Conservation (phyloP, 2,888 invertebrate species). For the Galeopsomyia nigrocyanea region DNA sequence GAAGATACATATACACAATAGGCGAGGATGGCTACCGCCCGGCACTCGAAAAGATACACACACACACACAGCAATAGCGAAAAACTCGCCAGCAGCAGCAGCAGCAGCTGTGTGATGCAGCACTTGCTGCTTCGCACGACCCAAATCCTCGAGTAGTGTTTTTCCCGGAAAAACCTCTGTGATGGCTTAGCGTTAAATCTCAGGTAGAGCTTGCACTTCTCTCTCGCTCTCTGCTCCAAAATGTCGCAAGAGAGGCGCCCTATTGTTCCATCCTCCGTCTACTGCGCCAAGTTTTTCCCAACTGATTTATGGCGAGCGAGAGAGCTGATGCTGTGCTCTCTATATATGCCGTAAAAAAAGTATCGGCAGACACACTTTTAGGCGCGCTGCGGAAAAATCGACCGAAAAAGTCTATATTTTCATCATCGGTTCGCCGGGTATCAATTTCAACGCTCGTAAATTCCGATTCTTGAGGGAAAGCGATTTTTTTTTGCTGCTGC, state of each 20-base stretch:
- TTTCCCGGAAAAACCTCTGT: not conserved
- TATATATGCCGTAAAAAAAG: no score
- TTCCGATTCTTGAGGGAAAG: not conserved
- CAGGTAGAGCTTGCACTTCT: constrained; percentile 48
- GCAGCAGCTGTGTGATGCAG: no score
- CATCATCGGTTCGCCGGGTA: constrained; percentile 31
- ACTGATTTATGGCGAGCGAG: constrained; percentile 27
- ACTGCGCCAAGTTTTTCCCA: no score
- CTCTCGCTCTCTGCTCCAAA: constrained; percentile 55
- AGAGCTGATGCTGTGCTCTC: not conserved
- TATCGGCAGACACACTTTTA: not conserved
- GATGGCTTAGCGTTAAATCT: not conserved
- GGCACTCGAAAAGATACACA: no score
- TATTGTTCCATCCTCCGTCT: no score
- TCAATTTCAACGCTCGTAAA: constrained; percentile 30
- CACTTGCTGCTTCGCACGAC: no score
- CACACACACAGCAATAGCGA: no score
- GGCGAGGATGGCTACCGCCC: no score
- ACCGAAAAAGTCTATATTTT: constrained; percentile 21
- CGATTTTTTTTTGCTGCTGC: no score
- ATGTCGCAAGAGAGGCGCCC: constrained; percentile 60
- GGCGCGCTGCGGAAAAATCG: not conserved
- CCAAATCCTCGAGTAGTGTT: no score
- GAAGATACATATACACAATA: no score
- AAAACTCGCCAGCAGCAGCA: no score